Evolutionary conservation across 2,113 vertebrate genomes (phyloP).

Genomic region (Rhipidura dahli): DNA sequence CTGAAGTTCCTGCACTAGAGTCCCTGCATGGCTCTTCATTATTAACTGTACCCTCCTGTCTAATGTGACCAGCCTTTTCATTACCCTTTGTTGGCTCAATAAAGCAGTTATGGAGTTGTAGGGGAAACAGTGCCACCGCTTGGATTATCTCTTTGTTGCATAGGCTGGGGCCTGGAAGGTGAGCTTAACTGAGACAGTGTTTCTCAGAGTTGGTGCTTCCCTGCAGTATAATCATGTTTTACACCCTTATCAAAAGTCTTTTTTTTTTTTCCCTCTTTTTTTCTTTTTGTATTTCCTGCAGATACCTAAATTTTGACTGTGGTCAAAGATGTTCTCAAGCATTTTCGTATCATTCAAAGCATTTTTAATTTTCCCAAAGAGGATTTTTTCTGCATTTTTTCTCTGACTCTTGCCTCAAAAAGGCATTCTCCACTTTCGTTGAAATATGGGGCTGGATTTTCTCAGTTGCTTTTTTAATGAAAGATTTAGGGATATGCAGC

Average conservation of each 20-base stretch:
- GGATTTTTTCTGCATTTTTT: neutral
- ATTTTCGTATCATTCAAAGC: neutral
- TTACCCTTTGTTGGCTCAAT: neutral
- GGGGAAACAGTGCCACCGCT: neutral
- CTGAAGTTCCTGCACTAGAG: neutral
- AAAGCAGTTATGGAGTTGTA: neutral
- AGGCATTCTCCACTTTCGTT: neutral
- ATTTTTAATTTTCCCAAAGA: neutral
- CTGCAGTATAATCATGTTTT: neutral
- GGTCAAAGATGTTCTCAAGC: neutral
- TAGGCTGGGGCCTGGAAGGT: too few relatives aligned
- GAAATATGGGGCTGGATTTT: neutral
- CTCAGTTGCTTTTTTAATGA: neutral
- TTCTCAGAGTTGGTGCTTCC: neutral
- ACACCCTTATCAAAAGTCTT: neutral
- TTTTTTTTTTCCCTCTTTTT: accelerated
- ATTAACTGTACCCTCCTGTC: neutral
- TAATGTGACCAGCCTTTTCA: neutral
- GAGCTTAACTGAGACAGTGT: too few relatives aligned
- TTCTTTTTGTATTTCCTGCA: neutral
- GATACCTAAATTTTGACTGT: neutral
- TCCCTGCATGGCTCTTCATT: neutral
- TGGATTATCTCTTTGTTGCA: neutral
- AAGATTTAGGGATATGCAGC: neutral
- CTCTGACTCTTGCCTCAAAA: neutral